Conservation (phyloP, 2,113 vertebrate species). For the Oceanites oceanicus region DNA sequence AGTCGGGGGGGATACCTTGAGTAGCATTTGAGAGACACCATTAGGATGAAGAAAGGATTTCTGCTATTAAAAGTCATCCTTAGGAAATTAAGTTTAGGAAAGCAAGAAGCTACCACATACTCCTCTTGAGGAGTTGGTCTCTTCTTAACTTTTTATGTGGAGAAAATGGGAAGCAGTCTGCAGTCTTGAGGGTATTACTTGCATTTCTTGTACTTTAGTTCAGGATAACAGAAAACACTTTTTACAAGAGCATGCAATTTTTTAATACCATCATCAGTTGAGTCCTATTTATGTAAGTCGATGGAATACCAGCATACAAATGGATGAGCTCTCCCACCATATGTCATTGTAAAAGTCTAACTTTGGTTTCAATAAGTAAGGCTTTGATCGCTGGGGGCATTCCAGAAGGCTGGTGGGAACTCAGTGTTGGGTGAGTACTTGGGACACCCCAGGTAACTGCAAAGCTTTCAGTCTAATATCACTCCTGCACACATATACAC, state of each 20-base stretch:
- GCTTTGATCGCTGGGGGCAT: neutral
- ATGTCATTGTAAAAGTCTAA: neutral
- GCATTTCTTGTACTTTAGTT: neutral
- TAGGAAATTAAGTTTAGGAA: neutral
- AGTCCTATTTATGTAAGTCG: fast-evolving
- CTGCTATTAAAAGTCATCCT: neutral
- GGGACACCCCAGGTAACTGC: neutral
- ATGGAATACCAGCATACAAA: neutral
- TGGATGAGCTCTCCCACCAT: neutral
- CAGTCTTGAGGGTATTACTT: too few species aligned
- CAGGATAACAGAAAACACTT: neutral
- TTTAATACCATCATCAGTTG: neutral
- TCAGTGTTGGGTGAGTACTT: neutral
- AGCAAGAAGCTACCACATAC: neutral
- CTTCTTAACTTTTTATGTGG: too few species aligned
- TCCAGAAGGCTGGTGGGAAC: neutral
- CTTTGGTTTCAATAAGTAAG: neutral
- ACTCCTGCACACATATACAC: neutral
- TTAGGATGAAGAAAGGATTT: neutral
- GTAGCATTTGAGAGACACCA: neutral
- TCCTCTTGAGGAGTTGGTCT: too few species aligned
- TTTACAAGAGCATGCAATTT: neutral
- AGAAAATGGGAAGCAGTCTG: too few species aligned
- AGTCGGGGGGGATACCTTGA: neutral
- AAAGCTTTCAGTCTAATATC: neutral